phyloP scores from a whole-genome alignment of 2,797 vertebrate genomes.

The Anguilla anguilla region DNA sequence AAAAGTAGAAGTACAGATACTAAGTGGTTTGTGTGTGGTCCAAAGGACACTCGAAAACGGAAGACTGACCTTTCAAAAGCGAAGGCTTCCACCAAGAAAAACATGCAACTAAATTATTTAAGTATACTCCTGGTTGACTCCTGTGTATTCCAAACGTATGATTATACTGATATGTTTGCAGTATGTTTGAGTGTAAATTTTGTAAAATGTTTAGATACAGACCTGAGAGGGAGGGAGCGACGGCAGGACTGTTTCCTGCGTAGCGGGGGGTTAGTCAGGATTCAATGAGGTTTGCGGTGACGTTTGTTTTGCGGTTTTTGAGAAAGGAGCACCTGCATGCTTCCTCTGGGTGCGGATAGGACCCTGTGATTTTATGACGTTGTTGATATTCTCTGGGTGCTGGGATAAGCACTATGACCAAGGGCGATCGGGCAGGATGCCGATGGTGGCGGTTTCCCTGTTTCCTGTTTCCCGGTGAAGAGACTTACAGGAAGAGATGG shows the following conservation, averaged over 20 bases:
- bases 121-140: slow-evolving; percentile 60
- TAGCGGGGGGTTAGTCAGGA: slow-evolving; percentile 13
- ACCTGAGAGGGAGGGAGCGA: slow-evolving; percentile 43
- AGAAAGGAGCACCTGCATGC: slow-evolving; percentile 66
- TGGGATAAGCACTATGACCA: slow-evolving; percentile 13
- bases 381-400: slow-evolving; percentile 25
- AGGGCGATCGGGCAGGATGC: background rate
- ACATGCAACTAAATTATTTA: slow-evolving; percentile 58
- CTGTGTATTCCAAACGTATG: slow-evolving; percentile 64
- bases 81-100: slow-evolving; percentile 30
- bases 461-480: background rate
- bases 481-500: too few relatives aligned
- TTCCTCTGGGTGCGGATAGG: slow-evolving; percentile 55
- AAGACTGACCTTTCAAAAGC: slow-evolving; percentile 44
- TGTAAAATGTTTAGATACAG: slow-evolving; percentile 70
- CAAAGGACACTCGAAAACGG: slow-evolving; percentile 45
- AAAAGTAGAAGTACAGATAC: slow-evolving; percentile 49
- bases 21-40: slow-evolving; percentile 45
- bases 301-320: slow-evolving; percentile 54
- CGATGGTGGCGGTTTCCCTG: background rate
- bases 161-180: slow-evolving; percentile 69
- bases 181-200: slow-evolving; percentile 67
- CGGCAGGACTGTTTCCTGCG: background rate
- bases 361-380: background rate
- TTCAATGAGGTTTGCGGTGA: slow-evolving; percentile 41